A percentile compares a stretch with the other conserved stretches of the same genome.
phyloP scores from a whole-genome alignment of 2,888 invertebrate species.

The Dicyrtoma fusca region DNA sequence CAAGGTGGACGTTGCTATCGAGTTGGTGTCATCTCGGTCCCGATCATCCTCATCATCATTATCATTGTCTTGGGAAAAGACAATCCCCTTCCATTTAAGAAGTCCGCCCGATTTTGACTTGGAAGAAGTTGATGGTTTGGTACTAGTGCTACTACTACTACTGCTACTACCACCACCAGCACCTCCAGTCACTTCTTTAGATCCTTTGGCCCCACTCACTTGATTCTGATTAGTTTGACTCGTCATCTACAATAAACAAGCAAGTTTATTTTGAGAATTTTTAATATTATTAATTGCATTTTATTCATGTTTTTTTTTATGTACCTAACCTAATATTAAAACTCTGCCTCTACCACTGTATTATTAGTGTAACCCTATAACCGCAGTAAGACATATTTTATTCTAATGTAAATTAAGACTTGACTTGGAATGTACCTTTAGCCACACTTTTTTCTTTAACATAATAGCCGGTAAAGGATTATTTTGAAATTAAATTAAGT shows the following conservation, averaged over 20 bases:
- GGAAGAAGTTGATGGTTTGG: neutral
- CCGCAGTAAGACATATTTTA: too few species aligned
- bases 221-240: neutral
- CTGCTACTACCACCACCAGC: constrained; percentile 7
- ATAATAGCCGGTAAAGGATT: too few species aligned
- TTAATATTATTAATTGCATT: neutral
- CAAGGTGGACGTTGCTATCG: constrained; percentile 7
- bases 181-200: too few species aligned
- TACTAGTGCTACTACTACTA: neutral
- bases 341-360: too few species aligned
- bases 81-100: constrained; percentile 77
- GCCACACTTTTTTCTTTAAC: too few species aligned
- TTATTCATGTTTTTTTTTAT: neutral
- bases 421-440: too few species aligned
- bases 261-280: neutral
- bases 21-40: constrained; percentile 39
- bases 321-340: too few species aligned
- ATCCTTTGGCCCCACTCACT: neutral
- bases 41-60: constrained; percentile 53
- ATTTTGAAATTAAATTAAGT: too few species aligned
- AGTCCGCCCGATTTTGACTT: constrained; percentile 62
- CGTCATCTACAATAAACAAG: neutral
- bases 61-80: constrained; percentile 69
- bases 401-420: too few species aligned
- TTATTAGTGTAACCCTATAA: too few species aligned